Evolutionary conservation across 2,113 vertebrate species (phyloP).

Genomic region (Pelvicachromis taeniatus): DNA sequence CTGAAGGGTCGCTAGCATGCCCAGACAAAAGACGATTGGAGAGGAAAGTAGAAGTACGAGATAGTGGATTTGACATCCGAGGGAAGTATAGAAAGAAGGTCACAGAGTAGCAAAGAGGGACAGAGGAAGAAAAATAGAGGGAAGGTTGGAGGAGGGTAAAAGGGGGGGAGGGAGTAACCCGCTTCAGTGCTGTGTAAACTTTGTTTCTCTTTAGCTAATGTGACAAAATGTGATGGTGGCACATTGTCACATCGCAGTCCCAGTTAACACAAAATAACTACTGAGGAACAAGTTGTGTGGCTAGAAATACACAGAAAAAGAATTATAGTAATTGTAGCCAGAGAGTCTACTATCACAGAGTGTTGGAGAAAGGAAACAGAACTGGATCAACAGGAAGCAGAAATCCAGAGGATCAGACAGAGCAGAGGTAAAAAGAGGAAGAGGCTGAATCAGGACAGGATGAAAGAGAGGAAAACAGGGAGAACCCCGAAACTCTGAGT

Average conservation of each 20-base stretch:
- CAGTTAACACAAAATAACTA: constrained; percentile 76
- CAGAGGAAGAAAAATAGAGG: constrained; percentile 59
- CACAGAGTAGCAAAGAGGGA: constrained; percentile 57
- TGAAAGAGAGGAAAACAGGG: constrained; percentile 26
- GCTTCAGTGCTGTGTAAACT: constrained; percentile 85
- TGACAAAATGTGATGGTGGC: constrained; percentile 84
- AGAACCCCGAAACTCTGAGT: constrained; percentile 37
- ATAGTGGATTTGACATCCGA: constrained; percentile 55
- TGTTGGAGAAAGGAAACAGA: constrained; percentile 63
- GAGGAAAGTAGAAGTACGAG: constrained; percentile 70
- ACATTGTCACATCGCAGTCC: constrained; percentile 92
- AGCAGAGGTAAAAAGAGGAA: not conserved
- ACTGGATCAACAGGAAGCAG: constrained; percentile 65
- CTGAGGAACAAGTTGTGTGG: constrained; percentile 63
- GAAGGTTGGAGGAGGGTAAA: constrained; percentile 68
- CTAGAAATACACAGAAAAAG: constrained; percentile 61
- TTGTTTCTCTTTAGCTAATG: constrained; percentile 82
- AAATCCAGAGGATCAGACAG: constrained; percentile 46
- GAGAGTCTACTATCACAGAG: constrained; percentile 54
- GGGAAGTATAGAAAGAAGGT: constrained; percentile 48
- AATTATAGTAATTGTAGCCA: constrained; percentile 41
- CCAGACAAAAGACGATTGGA: constrained; percentile 81
- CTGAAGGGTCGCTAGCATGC: constrained; percentile 86
- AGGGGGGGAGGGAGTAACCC: constrained; percentile 73
- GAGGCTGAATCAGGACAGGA: constrained; percentile 19